phyloP scores from a whole-genome alignment of 2,113 vertebrate species.

The Xyrauchen texanus region DNA sequence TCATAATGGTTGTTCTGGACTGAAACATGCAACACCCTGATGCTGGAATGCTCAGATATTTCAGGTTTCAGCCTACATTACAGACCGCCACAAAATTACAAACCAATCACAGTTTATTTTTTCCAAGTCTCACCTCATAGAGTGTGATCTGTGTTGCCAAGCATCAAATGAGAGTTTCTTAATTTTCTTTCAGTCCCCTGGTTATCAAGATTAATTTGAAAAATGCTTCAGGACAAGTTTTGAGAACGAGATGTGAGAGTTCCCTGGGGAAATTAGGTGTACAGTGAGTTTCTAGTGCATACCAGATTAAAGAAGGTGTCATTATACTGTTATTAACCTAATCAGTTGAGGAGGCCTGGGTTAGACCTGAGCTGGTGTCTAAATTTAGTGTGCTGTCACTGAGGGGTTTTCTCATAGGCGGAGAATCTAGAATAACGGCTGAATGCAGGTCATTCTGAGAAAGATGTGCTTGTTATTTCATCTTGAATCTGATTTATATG shows the following conservation, averaged over 20 bases:
- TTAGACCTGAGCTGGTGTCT: constrained; percentile 29
- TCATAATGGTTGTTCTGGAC: background rate
- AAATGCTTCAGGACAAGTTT: background rate
- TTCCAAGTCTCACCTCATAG: background rate
- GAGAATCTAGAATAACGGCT: constrained; percentile 28
- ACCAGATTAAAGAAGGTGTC: constrained; percentile 62
- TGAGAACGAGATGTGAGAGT: constrained; percentile 58
- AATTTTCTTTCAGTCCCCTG: constrained; percentile 6
- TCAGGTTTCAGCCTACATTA: background rate
- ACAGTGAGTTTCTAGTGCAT: constrained; percentile 67
- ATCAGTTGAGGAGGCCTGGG: constrained; percentile 69
- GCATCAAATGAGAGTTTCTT: constrained; percentile 26
- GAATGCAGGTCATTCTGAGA: constrained; percentile 10
- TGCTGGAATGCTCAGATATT: too few relatives aligned
- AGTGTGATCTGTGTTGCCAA: background rate
- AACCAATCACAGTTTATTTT: background rate
- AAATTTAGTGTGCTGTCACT: constrained; percentile 33
- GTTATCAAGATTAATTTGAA: constrained; percentile 17
- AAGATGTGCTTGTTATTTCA: too few relatives aligned
- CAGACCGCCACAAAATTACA: background rate
- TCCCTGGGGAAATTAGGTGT: constrained; percentile 72
- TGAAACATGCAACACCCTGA: background rate
- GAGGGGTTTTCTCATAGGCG: background rate
- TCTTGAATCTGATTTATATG: too few relatives aligned
- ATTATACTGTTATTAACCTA: constrained; percentile 76